Evolutionary conservation across 2,113 vertebrate genomes (phyloP).

Genomic region (Silurus meridionalis): DNA sequence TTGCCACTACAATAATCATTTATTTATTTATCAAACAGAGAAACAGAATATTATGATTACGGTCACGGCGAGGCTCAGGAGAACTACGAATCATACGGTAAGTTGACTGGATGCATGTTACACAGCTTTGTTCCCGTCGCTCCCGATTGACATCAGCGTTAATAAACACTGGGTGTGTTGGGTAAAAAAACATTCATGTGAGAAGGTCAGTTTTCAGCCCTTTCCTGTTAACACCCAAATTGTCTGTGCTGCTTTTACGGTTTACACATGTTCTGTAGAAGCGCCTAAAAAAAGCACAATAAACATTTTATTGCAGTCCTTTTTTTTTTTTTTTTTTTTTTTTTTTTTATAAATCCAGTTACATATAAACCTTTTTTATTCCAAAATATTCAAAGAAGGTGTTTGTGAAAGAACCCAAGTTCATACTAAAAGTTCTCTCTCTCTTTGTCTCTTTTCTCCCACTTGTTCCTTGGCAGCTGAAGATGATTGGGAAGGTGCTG

Average conservation of each 20-base stretch:
- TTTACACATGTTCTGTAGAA: too few species aligned
- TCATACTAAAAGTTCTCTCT: not conserved
- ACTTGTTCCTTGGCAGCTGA: slow-evolving; percentile 72
- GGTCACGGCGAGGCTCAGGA: slow-evolving; percentile 94
- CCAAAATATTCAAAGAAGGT: too few species aligned
- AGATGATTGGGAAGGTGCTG: slow-evolving; percentile 89
- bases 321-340: too few species aligned
- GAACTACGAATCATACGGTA: slow-evolving; percentile 91
- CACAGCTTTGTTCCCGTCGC: not conserved
- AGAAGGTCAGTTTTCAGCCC: too few species aligned
- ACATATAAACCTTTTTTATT: too few species aligned
- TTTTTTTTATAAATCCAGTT: not conserved
- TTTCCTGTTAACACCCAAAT: too few species aligned
- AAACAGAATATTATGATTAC: slow-evolving; percentile 97
- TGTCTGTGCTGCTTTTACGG: too few species aligned
- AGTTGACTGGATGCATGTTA: not conserved
- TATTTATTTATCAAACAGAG: slow-evolving; percentile 67
- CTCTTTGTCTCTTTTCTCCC: not conserved
- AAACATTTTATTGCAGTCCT: too few species aligned
- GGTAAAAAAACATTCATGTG: not conserved
- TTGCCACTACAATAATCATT: too few species aligned
- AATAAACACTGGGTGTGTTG: not conserved
- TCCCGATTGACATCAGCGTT: not conserved
- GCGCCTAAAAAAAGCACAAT: too few species aligned
- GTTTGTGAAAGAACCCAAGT: not conserved